Conservation (phyloP, 2,113 vertebrate genomes). For the Macrotus californicus region DNA sequence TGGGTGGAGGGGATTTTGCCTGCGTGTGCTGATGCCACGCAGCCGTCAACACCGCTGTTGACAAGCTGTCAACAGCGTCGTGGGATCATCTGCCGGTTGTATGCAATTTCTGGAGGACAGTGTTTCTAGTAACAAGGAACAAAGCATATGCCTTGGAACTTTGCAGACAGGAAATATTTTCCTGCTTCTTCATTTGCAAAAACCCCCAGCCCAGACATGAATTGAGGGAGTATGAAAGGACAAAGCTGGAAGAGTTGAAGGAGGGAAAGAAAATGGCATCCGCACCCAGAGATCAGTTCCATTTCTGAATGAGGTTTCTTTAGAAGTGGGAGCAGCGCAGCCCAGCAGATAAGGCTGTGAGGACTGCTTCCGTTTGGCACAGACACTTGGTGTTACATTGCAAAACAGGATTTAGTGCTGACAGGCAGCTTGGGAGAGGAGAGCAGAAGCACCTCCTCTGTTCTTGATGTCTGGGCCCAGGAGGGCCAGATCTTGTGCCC, state of each 20-base stretch:
- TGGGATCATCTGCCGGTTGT: neutral
- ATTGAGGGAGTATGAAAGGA: neutral
- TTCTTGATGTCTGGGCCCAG: neutral
- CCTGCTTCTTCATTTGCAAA: constrained; percentile 30
- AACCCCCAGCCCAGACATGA: neutral
- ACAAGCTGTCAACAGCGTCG: neutral
- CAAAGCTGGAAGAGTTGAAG: neutral
- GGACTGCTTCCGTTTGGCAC: neutral
- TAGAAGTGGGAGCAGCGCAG: constrained; percentile 20
- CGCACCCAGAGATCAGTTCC: neutral
- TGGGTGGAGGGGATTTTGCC: neutral
- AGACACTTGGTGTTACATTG: neutral
- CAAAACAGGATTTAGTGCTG: neutral
- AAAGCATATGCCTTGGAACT: constrained; percentile 31
- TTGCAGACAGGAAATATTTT: constrained; percentile 27
- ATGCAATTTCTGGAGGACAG: constrained; percentile 8
- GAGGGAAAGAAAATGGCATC: neutral
- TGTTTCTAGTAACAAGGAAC: constrained; percentile 4
- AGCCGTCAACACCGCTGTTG: neutral
- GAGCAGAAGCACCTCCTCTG: neutral
- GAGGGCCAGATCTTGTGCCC: neutral
- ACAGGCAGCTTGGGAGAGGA: neutral
- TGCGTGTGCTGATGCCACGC: neutral
- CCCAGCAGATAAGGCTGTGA: neutral
- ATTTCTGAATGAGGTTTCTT: constrained; percentile 38